A percentile compares a stretch with the other conserved stretches of the same genome.
These are phyloP conservation scores for Pachypanchax playfairii DNA, from an alignment of 2,113 vertebrate species.

Conservation along the genomic window DNA sequence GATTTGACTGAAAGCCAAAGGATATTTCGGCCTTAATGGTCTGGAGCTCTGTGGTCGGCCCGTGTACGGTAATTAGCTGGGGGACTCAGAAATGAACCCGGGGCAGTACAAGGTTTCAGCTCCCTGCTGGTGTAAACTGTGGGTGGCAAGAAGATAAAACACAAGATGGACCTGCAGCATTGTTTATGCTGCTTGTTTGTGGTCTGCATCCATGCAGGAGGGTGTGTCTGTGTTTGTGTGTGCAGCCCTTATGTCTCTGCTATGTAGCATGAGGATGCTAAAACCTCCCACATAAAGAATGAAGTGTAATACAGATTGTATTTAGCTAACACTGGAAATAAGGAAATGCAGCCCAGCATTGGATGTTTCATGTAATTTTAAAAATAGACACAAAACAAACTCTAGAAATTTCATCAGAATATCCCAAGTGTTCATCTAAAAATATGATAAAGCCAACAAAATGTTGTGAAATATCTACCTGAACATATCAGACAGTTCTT, in stretches of 20 bases:
- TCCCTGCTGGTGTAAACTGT: slow-evolving; percentile 69
- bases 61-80: slow-evolving; percentile 58
- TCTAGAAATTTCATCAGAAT: too few relatives aligned
- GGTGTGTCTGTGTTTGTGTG: slow-evolving; percentile 22
- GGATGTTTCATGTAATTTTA: too few relatives aligned
- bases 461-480: neutral
- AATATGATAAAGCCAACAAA: neutral
- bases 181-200: slow-evolving; percentile 79
- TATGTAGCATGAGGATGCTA: slow-evolving; percentile 37
- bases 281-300: slow-evolving; percentile 38
- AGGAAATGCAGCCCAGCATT: slow-evolving; percentile 8
- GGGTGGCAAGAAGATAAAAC: slow-evolving; percentile 79
- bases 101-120: slow-evolving; percentile 64
- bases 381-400: too few relatives aligned
- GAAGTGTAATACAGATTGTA: slow-evolving; percentile 36
- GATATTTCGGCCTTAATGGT: slow-evolving; percentile 42
- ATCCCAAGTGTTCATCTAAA: neutral
- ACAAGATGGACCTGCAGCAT: slow-evolving; percentile 34
- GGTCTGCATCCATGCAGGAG: slow-evolving; percentile 53
- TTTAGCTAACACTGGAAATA: slow-evolving; percentile 10
- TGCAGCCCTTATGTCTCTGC: slow-evolving; percentile 54
- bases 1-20: slow-evolving; percentile 64
- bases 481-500: slow-evolving; percentile 24
- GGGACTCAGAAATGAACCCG: slow-evolving; percentile 60
- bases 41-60: slow-evolving; percentile 60